Conservation (phyloP, 1,140 invertebrate species). For the Lepidurus couesii region DNA sequence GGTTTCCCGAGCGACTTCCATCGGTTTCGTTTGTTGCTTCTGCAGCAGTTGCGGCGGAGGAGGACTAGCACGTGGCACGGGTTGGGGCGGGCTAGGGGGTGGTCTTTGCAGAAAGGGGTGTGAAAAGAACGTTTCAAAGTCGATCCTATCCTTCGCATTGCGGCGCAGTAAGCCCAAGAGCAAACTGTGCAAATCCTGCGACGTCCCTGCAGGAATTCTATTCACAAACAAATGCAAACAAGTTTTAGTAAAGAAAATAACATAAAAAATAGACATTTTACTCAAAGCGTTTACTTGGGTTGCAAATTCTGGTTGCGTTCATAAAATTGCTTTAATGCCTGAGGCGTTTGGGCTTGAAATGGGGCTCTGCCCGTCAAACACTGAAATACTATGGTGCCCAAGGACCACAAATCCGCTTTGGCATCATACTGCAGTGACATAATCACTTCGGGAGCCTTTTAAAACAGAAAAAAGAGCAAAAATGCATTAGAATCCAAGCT, state of each 20-base stretch:
- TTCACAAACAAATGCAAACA: conserved; percentile 41
- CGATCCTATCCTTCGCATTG: conserved; percentile 90
- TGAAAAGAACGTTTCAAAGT: conserved; percentile 90
- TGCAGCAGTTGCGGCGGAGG: conserved; percentile 33
- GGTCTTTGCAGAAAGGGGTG: conserved; percentile 68
- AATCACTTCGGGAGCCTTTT: conserved; percentile 94
- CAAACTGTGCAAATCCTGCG: conserved; percentile 78
- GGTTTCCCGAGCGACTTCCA: conserved; percentile 56
- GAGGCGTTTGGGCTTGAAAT: conserved; percentile 96
- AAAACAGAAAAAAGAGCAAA: conserved; percentile 33
- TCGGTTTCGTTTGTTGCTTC: conserved; percentile 2
- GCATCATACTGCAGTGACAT: conserved; percentile 99
- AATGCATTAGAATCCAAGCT: conserved; percentile 7
- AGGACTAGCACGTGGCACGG: conserved; percentile 35
- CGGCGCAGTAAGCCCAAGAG: conserved; percentile 78
- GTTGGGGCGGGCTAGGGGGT: conserved; percentile 45
- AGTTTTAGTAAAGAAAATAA: background rate
- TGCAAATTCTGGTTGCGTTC: conserved; percentile 92
- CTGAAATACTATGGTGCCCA: conserved; percentile 98
- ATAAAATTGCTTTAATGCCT: conserved; percentile 93
- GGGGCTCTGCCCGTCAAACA: conserved; percentile 97
- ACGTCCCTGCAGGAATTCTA: conserved; percentile 89
- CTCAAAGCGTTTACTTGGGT: conserved; percentile 69
- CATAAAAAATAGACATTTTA: background rate
- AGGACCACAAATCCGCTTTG: conserved; percentile 97